phyloP scores from a whole-genome alignment of 2,797 vertebrate species.

The Intellagama lesueurii region DNA sequence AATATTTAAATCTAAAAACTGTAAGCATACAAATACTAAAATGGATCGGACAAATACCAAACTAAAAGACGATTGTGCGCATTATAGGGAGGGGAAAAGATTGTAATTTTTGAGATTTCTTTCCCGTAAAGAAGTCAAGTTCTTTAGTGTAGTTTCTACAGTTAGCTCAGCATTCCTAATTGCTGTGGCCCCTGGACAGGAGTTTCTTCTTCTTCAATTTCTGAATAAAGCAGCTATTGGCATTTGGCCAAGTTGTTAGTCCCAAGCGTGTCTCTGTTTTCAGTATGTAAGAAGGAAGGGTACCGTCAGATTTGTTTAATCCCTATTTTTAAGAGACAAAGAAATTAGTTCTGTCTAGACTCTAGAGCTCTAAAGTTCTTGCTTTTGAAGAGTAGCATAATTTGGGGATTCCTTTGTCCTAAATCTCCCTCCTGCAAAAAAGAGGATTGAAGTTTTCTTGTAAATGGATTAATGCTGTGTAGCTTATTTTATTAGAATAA shows the following conservation, averaged over 20 bases:
- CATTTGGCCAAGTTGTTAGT: slow-evolving; percentile 49
- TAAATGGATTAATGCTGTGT: accelerated
- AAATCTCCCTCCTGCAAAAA: slow-evolving; percentile 3
- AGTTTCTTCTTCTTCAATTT: slow-evolving; percentile 56
- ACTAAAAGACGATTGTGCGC: no score
- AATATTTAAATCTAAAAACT: no score
- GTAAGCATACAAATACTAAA: no score
- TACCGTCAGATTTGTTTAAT: slow-evolving; percentile 58
- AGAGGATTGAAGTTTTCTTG: not conserved
- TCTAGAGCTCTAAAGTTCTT: not conserved
- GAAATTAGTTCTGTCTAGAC: slow-evolving; percentile 57
- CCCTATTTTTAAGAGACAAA: slow-evolving; percentile 63
- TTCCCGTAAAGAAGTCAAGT: slow-evolving; percentile 52
- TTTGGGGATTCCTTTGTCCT: slow-evolving; percentile 41
- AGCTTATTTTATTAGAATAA: not conserved
- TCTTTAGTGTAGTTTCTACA: slow-evolving; percentile 39
- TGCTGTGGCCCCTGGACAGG: slow-evolving; percentile 54
- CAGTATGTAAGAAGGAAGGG: slow-evolving; percentile 19
- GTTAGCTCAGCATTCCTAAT: slow-evolving; percentile 47
- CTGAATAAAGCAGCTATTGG: slow-evolving; percentile 57
- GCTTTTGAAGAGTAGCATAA: not conserved
- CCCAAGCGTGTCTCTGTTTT: slow-evolving; percentile 53
- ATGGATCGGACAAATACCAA: no score
- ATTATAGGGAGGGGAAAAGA: no score
- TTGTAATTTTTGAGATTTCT: slow-evolving; percentile 47